Evolutionary conservation across 1,140 invertebrate species (phyloP).

Genomic region (Aphelenchoides besseyi): DNA sequence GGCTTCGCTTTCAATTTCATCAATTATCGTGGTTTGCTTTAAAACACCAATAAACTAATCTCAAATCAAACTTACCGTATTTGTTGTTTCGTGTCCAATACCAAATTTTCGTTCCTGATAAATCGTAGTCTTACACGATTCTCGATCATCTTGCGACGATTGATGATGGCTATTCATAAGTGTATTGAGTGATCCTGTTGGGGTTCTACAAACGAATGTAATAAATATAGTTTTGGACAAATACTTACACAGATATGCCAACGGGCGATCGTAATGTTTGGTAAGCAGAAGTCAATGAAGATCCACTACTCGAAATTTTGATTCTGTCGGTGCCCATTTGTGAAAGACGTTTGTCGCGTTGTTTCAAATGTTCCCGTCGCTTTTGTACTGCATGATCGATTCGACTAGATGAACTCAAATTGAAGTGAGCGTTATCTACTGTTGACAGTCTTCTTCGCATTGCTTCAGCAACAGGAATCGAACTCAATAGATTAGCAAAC

Average conservation of each 20-base stretch:
- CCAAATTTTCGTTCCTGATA: not conserved
- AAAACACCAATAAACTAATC: not conserved
- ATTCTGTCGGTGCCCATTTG: not conserved
- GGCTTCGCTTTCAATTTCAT: not conserved
- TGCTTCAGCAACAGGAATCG: constrained; percentile 19
- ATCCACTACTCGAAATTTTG: not conserved
- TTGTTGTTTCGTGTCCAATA: not conserved
- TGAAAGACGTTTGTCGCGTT: constrained; percentile 14
- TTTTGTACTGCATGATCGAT: constrained; percentile 35
- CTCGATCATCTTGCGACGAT: constrained; percentile 11
- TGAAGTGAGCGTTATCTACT: constrained; percentile 17
- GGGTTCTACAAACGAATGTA: not conserved
- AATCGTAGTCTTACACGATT: constrained; percentile 7
- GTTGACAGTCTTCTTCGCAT: constrained; percentile 1
- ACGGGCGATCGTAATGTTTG: constrained; percentile 1
- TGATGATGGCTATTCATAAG: not conserved
- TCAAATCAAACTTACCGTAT: not conserved
- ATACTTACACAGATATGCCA: constrained; percentile 14
- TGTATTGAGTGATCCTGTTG: constrained; percentile 1
- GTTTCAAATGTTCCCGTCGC: constrained; percentile 29
- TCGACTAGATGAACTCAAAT: constrained; percentile 29
- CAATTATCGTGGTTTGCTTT: not conserved
- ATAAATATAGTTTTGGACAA: not conserved
- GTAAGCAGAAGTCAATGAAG: constrained; percentile 10
- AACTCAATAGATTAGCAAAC: not conserved